A percentile compares a stretch with the other conserved stretches of the same genome.
These are phyloP conservation scores for Merops nubicus DNA, from an alignment of 2,113 vertebrate genomes.

Conservation along the genomic window DNA sequence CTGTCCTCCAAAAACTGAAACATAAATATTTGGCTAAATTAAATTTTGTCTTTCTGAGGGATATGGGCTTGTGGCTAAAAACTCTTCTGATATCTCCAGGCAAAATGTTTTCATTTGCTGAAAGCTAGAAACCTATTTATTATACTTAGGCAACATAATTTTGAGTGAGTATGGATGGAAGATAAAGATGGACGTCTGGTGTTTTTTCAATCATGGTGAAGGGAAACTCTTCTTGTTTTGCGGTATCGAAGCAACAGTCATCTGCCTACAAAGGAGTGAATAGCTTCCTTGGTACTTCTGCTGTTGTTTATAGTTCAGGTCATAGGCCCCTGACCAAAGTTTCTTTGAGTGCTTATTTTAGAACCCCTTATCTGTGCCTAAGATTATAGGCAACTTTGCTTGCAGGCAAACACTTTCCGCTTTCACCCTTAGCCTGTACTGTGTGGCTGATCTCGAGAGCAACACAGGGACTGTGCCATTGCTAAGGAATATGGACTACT, in stretches of 20 bases:
- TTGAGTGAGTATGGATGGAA: constrained; percentile 7
- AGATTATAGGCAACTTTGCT: constrained; percentile 52
- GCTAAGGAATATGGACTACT: not conserved
- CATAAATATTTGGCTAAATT: constrained; percentile 34
- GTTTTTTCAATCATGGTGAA: not conserved
- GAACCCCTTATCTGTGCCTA: constrained; percentile 50
- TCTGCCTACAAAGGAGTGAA: not conserved
- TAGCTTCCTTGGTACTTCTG: not conserved
- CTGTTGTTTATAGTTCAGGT: constrained; percentile 3
- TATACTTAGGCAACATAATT: constrained; percentile 1
- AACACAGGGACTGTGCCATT: not conserved
- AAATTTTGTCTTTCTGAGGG: constrained; percentile 21
- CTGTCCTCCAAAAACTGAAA: not conserved
- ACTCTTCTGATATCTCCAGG: not conserved
- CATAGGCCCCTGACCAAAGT: constrained; percentile 8
- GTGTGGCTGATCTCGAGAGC: not conserved
- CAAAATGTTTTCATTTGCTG: constrained; percentile 23
- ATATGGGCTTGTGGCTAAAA: constrained; percentile 10
- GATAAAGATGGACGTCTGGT: constrained; percentile 3
- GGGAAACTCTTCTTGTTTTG: not conserved
- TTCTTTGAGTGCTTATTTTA: constrained; percentile 57
- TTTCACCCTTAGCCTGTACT: constrained; percentile 36
- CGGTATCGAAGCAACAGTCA: not conserved
- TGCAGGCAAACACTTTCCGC: constrained; percentile 35
- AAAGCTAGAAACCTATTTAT: constrained; percentile 5